Conservation (phyloP, 2,113 vertebrate genomes). For the Galemys pyrenaicus region DNA sequence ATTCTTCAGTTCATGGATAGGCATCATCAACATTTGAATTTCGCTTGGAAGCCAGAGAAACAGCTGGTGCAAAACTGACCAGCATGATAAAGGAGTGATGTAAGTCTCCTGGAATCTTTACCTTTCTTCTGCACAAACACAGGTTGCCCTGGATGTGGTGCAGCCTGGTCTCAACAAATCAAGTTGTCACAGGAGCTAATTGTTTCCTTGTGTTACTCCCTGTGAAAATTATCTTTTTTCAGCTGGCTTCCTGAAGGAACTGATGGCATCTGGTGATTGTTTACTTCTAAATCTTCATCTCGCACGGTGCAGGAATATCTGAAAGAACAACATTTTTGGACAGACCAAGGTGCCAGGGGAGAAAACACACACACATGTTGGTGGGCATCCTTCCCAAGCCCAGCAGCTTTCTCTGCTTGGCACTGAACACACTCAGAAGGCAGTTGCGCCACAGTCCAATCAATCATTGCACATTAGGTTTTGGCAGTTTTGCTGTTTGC, state of each 20-base stretch:
- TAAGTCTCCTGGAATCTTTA: neutral
- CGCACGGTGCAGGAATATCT: neutral
- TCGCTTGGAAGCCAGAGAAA: neutral
- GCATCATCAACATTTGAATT: neutral
- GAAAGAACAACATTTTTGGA: constrained; percentile 1
- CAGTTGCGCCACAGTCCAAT: neutral
- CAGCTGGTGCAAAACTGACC: neutral
- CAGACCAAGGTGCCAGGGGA: neutral
- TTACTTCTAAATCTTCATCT: constrained; percentile 40
- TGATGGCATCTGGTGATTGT: neutral
- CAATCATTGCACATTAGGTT: neutral
- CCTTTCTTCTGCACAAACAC: neutral
- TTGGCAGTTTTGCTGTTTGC: neutral
- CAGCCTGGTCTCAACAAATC: constrained; percentile 33
- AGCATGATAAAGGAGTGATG: neutral
- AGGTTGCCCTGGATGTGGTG: neutral
- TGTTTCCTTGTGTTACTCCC: neutral
- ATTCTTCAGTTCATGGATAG: neutral
- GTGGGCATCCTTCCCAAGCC: neutral
- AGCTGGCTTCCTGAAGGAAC: constrained; percentile 21
- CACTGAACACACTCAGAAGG: neutral
- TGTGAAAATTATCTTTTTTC: neutral
- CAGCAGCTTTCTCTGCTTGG: neutral
- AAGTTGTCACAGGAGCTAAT: neutral
- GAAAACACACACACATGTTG: neutral